Conservation (phyloP, 2,797 vertebrate species). For the Danio jaintianensis region DNA sequence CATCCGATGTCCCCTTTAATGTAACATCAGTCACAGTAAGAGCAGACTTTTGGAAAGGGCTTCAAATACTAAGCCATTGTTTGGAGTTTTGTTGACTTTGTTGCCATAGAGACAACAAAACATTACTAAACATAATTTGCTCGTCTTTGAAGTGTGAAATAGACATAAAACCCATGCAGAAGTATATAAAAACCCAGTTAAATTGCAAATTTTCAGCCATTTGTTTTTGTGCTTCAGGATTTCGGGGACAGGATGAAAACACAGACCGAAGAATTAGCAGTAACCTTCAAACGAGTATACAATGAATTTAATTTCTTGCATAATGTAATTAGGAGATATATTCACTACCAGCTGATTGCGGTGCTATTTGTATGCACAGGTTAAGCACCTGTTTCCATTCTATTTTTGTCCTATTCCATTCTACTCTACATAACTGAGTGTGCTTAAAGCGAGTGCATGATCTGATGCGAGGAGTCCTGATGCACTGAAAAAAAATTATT, state of each 20-base stretch:
- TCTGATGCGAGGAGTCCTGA: background rate
- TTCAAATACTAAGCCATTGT: background rate
- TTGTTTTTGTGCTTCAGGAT: constrained; percentile 3
- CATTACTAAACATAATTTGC: background rate
- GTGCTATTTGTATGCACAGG: background rate
- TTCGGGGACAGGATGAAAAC: background rate
- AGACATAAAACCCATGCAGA: background rate
- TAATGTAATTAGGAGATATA: background rate
- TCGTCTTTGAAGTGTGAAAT: constrained; percentile 23
- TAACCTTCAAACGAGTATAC: background rate
- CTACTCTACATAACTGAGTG: background rate
- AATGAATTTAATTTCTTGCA: background rate
- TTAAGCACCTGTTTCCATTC: background rate
- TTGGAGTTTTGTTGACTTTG: constrained; percentile 10
- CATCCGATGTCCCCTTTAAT: background rate
- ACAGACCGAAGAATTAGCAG: background rate
- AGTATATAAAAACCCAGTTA: background rate
- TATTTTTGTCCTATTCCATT: background rate
- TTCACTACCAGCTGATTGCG: no score
- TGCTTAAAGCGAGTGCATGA: no score
- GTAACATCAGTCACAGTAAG: background rate
- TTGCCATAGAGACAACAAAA: constrained; percentile 16
- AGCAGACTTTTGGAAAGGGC: background rate
- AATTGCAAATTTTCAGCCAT: background rate
- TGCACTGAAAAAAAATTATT: background rate